Evolutionary conservation across 1,140 invertebrate species (phyloP).

Genomic region (Nymphalis io): DNA sequence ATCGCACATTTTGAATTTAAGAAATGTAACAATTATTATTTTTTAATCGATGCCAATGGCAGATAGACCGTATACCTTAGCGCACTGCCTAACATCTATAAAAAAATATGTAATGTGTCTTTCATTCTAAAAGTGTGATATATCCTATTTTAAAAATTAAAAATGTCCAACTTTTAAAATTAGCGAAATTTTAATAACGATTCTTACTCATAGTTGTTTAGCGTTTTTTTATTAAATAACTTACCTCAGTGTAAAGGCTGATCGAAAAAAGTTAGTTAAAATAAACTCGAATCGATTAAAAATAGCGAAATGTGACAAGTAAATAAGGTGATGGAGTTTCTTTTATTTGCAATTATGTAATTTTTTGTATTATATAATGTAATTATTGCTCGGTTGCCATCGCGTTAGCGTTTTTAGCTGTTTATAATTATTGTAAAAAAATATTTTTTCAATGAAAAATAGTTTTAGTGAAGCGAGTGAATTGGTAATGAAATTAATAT

Average conservation of each 20-base stretch:
- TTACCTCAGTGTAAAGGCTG: slow-evolving; percentile 13
- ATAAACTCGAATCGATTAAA: slow-evolving; percentile 16
- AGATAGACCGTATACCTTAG: too few species aligned
- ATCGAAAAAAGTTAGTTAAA: slow-evolving; percentile 12
- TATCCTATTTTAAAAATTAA: background rate
- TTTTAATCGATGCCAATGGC: too few species aligned
- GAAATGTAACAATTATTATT: too few species aligned
- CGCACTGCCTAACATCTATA: too few species aligned
- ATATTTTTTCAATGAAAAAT: slow-evolving; percentile 23
- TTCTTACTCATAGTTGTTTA: slow-evolving; percentile 12
- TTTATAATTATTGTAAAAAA: slow-evolving; percentile 6
- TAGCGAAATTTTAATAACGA: slow-evolving; percentile 5
- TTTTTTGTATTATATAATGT: slow-evolving; percentile 14
- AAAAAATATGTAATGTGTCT: too few species aligned
- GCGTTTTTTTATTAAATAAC: background rate
- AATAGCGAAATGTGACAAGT: slow-evolving; percentile 12
- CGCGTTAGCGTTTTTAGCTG: slow-evolving; percentile 21
- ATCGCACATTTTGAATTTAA: too few species aligned
- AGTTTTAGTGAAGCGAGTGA: slow-evolving; percentile 13
- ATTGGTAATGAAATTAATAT: slow-evolving; percentile 1
- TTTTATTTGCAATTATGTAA: slow-evolving; percentile 17
- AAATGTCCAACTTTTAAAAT: slow-evolving; percentile 10
- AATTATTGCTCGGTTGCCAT: slow-evolving; percentile 15
- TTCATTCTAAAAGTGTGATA: background rate
- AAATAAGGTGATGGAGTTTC: slow-evolving; percentile 14